Evolutionary conservation across 2,113 vertebrate species (phyloP).

Genomic region (Chaetodon trifascialis): DNA sequence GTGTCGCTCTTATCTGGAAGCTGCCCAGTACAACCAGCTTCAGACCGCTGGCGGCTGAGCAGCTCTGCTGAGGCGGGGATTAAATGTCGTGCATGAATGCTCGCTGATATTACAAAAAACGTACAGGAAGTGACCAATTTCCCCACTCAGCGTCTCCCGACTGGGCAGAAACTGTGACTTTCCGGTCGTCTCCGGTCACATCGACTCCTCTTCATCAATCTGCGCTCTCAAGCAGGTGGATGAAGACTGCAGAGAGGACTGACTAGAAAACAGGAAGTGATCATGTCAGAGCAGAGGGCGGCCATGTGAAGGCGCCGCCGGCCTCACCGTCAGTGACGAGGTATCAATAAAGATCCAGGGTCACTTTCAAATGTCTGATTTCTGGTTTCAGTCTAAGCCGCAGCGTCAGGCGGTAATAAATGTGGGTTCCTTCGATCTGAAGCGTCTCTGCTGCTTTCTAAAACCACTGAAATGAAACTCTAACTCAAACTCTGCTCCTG

Average conservation of each 20-base stretch:
- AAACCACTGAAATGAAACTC: background rate
- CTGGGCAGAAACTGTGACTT: constrained; percentile 23
- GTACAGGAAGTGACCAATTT: constrained; percentile 50
- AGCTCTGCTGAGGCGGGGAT: constrained; percentile 63
- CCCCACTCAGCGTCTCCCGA: constrained; percentile 40
- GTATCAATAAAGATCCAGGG: constrained; percentile 21
- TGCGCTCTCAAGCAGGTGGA: constrained; percentile 12
- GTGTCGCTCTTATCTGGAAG: constrained; percentile 25
- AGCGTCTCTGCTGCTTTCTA: background rate
- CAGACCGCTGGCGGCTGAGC: constrained; percentile 32
- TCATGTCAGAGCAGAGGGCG: constrained; percentile 29
- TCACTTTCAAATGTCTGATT: constrained; percentile 14
- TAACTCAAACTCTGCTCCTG: background rate
- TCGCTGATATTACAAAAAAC: constrained; percentile 52
- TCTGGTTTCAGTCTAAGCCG: background rate
- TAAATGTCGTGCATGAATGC: constrained; percentile 68
- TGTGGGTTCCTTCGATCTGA: background rate
- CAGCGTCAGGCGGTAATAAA: background rate
- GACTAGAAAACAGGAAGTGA: constrained; percentile 37
- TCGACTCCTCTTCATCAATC: constrained; percentile 16
- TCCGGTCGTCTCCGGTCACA: background rate
- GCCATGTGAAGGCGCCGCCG: background rate
- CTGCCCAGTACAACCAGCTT: constrained; percentile 32
- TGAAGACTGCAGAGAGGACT: constrained; percentile 17
- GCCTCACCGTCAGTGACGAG: background rate